Conservation (phyloP, 2,888 invertebrate genomes). For the Lasioglossum vierecki region DNA sequence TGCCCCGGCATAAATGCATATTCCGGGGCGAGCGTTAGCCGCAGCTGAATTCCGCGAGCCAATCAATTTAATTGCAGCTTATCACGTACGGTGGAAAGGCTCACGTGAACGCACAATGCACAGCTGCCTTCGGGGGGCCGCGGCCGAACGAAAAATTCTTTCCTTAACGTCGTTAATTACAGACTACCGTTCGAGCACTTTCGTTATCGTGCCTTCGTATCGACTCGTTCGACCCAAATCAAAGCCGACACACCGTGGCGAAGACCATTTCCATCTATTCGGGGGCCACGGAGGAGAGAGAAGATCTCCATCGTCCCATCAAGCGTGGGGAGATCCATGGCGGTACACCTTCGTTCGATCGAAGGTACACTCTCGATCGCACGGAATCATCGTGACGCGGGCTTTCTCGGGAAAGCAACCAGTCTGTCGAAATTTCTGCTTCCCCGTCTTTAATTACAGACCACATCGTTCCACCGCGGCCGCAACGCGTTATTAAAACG, state of each 20-base stretch:
- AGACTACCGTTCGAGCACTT: conserved; percentile 76
- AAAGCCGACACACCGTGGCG: conserved; percentile 61
- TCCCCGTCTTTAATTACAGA: conserved; percentile 34
- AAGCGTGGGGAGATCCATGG: not conserved
- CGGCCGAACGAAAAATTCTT: conserved; percentile 57
- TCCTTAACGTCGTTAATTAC: conserved; percentile 76
- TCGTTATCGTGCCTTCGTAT: conserved; percentile 75
- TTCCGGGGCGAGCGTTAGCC: conserved; percentile 37
- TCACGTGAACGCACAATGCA: conserved; percentile 67
- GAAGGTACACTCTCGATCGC: not conserved
- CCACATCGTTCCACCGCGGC: not conserved
- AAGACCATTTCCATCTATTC: conserved; percentile 48
- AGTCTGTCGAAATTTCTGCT: conserved; percentile 27
- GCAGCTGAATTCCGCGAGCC: conserved; percentile 64
- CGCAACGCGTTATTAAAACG: conserved; percentile 45
- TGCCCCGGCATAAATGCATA: conserved; percentile 61
- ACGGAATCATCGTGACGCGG: conserved; percentile 43
- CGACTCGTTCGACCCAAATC: conserved; percentile 61
- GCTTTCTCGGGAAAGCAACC: conserved; percentile 40
- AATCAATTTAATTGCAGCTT: conserved; percentile 79
- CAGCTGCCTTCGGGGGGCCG: conserved; percentile 54
- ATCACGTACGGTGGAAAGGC: conserved; percentile 73
- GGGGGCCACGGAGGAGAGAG: not conserved
- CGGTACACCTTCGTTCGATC: conserved; percentile 8
- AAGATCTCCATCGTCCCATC: conserved; percentile 2